Evolutionary conservation across 2,113 vertebrate species (phyloP), one percentile per base, ranked within the genome.

Genomic region (Leucosticte australis): DNA sequence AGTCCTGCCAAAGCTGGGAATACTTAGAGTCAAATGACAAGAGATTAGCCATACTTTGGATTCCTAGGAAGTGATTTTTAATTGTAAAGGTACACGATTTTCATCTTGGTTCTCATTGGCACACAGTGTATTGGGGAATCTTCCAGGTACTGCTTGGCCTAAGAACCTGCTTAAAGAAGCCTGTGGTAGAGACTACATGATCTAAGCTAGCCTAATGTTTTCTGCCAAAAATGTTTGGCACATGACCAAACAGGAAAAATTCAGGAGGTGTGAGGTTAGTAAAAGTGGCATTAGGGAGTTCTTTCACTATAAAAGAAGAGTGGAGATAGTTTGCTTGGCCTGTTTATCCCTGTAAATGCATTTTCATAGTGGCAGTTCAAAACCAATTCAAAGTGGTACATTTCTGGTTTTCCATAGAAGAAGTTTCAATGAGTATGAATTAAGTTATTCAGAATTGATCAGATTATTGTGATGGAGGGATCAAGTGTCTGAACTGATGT

Each of bases 121-220:
- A 76, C 23, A 11, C 31, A n/a, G 7, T 16, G 7, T 53, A 14
- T 41, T 73, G 79, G 53, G 67, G 14, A 53, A 17, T 73, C 67
- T 80, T 83, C 16, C 46, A 14, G 15, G 8, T 71, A 27, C 31
- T 86, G 24, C 47, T 75, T 67, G 75, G 47, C 30, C 47, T 63
- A 49, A 74, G 65, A 71, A 35, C 18, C 20, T 90, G n/a, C 67
- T 68, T 93, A 44, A 90, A 64, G 57, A 68, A 83, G 62, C 47
- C 9, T 46, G 4, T n/a, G 37, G 10, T 47, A 60, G 49, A 82
- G 21, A 15, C 56, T 92, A 0, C 13, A 18, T 49, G n/a, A 53
- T 53, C 26, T 79, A 53, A 79, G 5, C 16, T 84, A 49, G 15
- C 37, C 53, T 64, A 20, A 19, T 65, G 23, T 85, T 85, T 94